Evolutionary conservation across 1,140 invertebrate species (phyloP), one percentile per base, ranked within the genome.

Genomic region (Spodoptera frugiperda): DNA sequence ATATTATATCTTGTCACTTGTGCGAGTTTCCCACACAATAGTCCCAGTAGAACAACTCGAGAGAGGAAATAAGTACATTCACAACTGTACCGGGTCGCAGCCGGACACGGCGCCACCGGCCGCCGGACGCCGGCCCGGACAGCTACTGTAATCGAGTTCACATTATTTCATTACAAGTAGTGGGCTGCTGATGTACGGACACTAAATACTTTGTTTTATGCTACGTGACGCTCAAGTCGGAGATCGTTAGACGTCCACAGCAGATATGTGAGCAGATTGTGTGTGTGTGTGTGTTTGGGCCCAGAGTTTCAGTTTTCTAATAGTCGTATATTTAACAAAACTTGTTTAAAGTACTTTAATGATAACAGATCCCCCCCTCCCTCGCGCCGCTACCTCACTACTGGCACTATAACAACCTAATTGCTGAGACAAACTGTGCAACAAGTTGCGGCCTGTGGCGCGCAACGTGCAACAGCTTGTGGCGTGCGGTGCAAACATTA

Each of bases 61-160:
- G 59, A 19, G 33, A 49, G 61, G 44, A 25, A 65, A 49, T 21
- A 48, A 12, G 48, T 65, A 48, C 11, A 19, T 14, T 21, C 17
- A 49, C 46, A 19, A 21, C 14, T 9, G 11, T 3, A 44, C 44
- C 5, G 44, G 5, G 15, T n/a, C 8, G 2, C 5, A 6, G 15
- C 61, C 15, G 10, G 61, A 17, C 12, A 19, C 17, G 39, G 61
- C 6, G 61, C 39, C 61, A 11, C 61, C 61, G 61, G 61, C 39
- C 39, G 15, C 59, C 39, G 59, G 39, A 48, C 61, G 19, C 61
- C 15, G 61, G 57, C 17, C 61, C 17, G 15, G 44, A 39, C 11
- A 25, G 9, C 6, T 8, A 21, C 15, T 65, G 10, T 19, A 25
- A 49, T 65, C 61, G 39, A 65, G 61, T 65, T 48, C 12, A 65